phyloP scores from a whole-genome alignment of 2,888 invertebrate genomes.

The Tipula helvola region DNA sequence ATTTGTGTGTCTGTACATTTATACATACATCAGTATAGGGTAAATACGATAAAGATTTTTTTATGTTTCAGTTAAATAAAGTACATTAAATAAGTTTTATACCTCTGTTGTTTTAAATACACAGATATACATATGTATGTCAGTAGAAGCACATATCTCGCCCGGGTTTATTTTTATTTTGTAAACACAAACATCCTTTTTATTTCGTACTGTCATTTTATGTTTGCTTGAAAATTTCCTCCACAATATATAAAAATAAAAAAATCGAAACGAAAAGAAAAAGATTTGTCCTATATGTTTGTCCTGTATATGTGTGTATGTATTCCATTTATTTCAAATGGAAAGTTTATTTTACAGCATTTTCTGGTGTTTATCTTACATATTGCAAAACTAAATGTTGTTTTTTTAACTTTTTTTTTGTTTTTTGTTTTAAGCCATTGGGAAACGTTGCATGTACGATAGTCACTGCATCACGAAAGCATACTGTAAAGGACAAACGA shows the following conservation, averaged over 20 bases:
- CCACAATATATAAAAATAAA: not conserved
- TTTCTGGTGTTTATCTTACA: not conserved
- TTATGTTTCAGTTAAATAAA: not conserved
- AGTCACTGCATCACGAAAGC: slow-evolving; percentile 19
- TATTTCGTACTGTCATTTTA: not conserved
- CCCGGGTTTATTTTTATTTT: not conserved
- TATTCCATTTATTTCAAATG: not conserved
- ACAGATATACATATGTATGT: not conserved
- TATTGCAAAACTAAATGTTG: not conserved
- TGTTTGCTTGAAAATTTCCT: not conserved
- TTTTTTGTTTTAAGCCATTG: slow-evolving; percentile 17
- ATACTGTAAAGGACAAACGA: slow-evolving; percentile 19
- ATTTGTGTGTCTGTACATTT: not conserved
- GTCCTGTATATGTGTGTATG: not conserved
- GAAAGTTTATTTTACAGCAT: not conserved
- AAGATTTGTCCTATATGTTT: not conserved
- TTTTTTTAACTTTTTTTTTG: not conserved
- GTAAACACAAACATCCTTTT: not conserved
- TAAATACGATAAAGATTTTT: not conserved
- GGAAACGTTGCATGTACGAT: slow-evolving; percentile 19
- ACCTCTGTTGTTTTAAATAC: not conserved
- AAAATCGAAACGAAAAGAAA: no score
- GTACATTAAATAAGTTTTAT: not conserved
- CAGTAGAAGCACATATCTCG: not conserved
- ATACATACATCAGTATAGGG: no score